These are phyloP conservation scores for Apostichopus californicus DNA, from an alignment of 35 echinoderm and acorn worm genomes.

Conservation along the genomic window DNA sequence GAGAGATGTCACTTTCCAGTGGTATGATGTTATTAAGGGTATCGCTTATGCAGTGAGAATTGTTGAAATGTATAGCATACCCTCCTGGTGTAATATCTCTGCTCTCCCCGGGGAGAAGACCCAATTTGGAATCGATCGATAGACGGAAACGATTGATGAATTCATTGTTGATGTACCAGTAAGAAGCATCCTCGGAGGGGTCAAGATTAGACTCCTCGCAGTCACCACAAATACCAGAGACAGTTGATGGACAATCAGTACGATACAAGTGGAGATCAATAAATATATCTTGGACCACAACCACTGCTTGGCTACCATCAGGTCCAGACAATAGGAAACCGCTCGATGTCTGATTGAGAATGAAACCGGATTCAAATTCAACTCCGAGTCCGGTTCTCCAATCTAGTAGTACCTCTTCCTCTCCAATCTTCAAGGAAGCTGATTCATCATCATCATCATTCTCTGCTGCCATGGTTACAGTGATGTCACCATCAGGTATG, in stretches of 20 bases:
- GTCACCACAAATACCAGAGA: constrained; percentile 74
- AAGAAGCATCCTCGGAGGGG: constrained; percentile 3
- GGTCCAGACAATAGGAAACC: constrained; percentile 45
- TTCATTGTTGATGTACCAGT: constrained; percentile 33
- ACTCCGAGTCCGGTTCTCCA: constrained; percentile 12
- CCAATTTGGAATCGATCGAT: constrained; percentile 3
- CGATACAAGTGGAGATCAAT: constrained; percentile 60
- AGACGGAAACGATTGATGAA: background rate
- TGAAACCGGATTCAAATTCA: constrained; percentile 46
- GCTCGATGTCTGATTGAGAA: constrained; percentile 40
- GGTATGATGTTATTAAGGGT: constrained; percentile 55
- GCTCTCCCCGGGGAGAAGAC: constrained; percentile 23
- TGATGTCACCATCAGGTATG: constrained; percentile 47
- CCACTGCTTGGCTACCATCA: constrained; percentile 30
- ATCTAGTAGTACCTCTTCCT: constrained; percentile 36
- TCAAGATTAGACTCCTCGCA: background rate
- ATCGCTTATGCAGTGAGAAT: constrained; percentile 67
- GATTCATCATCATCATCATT: constrained; percentile 26
- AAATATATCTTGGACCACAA: constrained; percentile 42
- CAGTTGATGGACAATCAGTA: constrained; percentile 9
- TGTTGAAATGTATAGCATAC: constrained; percentile 68
- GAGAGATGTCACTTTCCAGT: constrained; percentile 46
- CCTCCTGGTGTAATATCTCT: constrained; percentile 59
- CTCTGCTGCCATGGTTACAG: constrained; percentile 43
- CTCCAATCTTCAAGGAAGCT: constrained; percentile 41